A percentile compares a stretch with the other conserved stretches of the same genome.
phyloP scores from a whole-genome alignment of 2,797 vertebrate species.

The Echiichthys vipera region DNA sequence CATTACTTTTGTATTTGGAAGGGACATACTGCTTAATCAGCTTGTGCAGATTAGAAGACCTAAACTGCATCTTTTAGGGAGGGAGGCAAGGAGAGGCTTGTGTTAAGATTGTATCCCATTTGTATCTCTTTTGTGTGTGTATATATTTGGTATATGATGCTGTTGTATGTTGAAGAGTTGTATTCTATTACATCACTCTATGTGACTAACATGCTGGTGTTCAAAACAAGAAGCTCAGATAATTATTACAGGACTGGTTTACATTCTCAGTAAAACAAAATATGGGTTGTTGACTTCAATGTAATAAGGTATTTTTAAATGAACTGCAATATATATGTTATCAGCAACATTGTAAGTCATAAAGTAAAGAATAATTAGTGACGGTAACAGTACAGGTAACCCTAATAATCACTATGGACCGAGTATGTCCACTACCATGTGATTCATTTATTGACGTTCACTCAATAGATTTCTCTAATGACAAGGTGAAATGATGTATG shows the following conservation, averaged over 20 bases:
- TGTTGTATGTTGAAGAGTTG: too few species aligned
- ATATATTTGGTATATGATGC: too few species aligned
- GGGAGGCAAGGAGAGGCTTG: neutral
- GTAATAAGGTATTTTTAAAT: neutral
- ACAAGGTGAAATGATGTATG: neutral
- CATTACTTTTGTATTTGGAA: neutral
- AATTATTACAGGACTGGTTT: neutral
- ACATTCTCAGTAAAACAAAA: too few species aligned
- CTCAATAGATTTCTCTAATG: neutral
- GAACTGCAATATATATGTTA: too few species aligned
- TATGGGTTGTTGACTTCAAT: neutral
- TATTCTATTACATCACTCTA: neutral
- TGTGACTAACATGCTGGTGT: too few species aligned
- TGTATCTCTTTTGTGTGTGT: too few species aligned
- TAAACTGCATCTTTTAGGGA: neutral
- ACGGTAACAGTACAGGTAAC: neutral
- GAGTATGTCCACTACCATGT: neutral
- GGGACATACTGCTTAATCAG: neutral
- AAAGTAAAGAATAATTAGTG: neutral
- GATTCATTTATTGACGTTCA: neutral
- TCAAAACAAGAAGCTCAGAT: neutral
- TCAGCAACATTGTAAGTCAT: neutral
- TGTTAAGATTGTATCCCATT: too few species aligned
- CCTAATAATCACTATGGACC: neutral
- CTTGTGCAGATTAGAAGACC: neutral